These are phyloP conservation scores for Podargus strigoides DNA, from an alignment of 2,797 vertebrate genomes.

Conservation along the genomic window DNA sequence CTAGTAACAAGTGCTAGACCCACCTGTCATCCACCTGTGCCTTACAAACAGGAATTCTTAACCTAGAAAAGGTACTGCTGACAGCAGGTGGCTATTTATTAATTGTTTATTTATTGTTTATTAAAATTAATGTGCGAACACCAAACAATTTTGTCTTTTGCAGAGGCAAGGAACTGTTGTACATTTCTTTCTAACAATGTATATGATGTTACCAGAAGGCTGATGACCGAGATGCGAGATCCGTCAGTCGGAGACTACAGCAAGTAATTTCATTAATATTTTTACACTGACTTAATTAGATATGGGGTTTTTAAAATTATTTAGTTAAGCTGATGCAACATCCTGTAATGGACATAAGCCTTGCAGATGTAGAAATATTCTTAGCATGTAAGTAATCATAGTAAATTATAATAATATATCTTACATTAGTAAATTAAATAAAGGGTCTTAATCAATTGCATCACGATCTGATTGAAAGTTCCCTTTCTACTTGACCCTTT, in stretches of 20 bases:
- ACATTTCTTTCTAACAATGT: not conserved
- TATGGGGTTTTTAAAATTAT: not conserved
- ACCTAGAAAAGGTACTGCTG: not conserved
- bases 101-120: not conserved
- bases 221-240: not conserved
- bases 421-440: conserved; percentile 8
- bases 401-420: not conserved
- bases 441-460: not conserved
- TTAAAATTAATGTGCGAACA: not conserved
- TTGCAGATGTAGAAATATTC: not conserved
- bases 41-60: not conserved
- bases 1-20: not conserved
- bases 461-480: not conserved
- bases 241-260: not conserved
- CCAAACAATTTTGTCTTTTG: not conserved
- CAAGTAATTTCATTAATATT: not conserved
- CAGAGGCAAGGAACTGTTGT: not conserved
- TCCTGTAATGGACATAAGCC: not conserved
- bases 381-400: not conserved
- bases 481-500: not conserved
- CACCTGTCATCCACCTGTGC: not conserved
- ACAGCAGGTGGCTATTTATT: not conserved
- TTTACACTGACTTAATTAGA: conserved; percentile 22
- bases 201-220: not conserved
- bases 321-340: conserved; percentile 36